These are phyloP conservation scores for Prolemur simus DNA, from an alignment of 2,113 vertebrate species.

Conservation along the genomic window DNA sequence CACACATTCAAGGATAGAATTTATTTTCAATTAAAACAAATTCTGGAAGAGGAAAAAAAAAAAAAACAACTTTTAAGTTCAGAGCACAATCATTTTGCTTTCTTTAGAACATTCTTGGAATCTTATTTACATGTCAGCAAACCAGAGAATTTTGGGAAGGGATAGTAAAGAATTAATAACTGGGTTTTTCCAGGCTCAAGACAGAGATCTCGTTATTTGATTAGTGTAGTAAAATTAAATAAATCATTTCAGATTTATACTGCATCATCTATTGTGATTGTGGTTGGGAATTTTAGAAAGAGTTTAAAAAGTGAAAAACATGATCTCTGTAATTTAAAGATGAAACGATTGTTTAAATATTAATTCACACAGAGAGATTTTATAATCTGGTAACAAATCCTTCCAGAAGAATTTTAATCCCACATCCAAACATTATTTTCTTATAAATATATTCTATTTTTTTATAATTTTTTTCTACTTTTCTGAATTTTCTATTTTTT, in stretches of 20 bases:
- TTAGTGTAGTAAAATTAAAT: slow-evolving; percentile 41
- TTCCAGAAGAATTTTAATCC: slow-evolving; percentile 58
- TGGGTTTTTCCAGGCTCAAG: slow-evolving; percentile 55
- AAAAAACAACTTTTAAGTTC: neutral
- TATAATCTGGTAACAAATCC: neutral
- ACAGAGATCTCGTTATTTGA: slow-evolving; percentile 22
- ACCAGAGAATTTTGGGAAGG: slow-evolving; percentile 33
- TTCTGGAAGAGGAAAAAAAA: neutral
- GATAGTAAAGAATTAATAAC: slow-evolving; percentile 29
- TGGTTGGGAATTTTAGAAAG: slow-evolving; percentile 49
- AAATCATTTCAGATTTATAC: slow-evolving; percentile 21
- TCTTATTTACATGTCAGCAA: slow-evolving; percentile 56
- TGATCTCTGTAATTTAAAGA: neutral
- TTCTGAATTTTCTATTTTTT: slow-evolving; percentile 50
- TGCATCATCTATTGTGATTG: neutral
- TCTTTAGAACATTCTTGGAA: slow-evolving; percentile 62
- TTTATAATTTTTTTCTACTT: slow-evolving; percentile 37
- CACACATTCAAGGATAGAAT: slow-evolving; percentile 46
- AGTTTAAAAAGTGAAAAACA: slow-evolving; percentile 51
- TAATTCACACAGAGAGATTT: slow-evolving; percentile 39
- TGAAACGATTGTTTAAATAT: slow-evolving; percentile 47
- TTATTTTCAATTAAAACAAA: slow-evolving; percentile 71
- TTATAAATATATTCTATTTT: slow-evolving; percentile 37
- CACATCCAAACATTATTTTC: slow-evolving; percentile 21
- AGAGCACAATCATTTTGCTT: slow-evolving; percentile 42